Percentiles rank a stretch among this genome's conserved stretches.
Conservation (phyloP, 2,113 vertebrate genomes). For the Prionailurus bengalensis region DNA sequence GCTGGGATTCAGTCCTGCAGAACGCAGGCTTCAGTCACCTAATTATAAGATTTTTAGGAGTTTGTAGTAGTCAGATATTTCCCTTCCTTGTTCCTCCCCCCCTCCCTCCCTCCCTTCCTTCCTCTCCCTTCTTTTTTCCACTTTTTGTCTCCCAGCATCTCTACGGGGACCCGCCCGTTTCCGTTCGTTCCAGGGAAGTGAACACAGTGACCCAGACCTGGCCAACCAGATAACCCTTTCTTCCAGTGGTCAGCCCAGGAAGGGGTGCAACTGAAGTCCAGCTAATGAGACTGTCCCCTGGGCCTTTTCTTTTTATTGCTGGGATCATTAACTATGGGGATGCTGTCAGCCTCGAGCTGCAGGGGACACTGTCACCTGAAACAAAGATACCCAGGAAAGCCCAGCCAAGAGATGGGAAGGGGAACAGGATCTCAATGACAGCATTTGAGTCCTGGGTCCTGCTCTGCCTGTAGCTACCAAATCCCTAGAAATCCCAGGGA, state of each 20-base stretch:
- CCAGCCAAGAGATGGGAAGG: neutral
- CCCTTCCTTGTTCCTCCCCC: too few relatives aligned
- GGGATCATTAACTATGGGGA: neutral
- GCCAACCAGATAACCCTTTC: neutral
- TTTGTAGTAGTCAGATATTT: neutral
- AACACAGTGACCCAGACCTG: neutral
- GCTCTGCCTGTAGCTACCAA: neutral
- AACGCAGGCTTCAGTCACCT: neutral
- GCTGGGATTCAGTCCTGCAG: neutral
- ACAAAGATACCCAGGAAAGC: neutral
- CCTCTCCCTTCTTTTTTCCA: neutral
- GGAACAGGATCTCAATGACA: rapidly evolving
- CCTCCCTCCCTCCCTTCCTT: neutral
- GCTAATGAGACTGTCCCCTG: neutral
- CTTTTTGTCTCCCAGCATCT: neutral
- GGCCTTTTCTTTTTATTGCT: neutral
- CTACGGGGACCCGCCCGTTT: neutral
- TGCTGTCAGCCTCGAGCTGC: neutral
- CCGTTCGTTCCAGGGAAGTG: neutral
- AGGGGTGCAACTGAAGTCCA: neutral
- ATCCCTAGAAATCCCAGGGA: neutral
- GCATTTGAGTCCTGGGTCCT: neutral
- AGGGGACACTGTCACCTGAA: neutral
- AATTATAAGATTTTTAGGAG: neutral
- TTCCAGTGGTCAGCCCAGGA: neutral